phyloP scores from a whole-genome alignment of 1,140 invertebrate species.

The Heliothis virescens region DNA sequence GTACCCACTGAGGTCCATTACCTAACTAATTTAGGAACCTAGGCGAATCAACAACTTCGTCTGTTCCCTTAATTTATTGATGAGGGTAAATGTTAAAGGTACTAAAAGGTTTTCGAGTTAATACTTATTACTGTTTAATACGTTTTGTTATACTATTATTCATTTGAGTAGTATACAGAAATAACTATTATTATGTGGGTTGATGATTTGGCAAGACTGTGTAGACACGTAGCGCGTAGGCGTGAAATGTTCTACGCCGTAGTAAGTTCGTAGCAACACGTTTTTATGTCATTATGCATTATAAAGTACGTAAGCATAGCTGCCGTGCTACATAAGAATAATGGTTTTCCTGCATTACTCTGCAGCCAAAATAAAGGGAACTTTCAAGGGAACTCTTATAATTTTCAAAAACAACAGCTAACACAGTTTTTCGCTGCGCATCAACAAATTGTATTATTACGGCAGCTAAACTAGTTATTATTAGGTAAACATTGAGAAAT shows the following conservation, averaged over 20 bases:
- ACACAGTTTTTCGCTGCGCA: background rate
- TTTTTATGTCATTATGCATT: no score
- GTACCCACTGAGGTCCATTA: conserved; percentile 14
- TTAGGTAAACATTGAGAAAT: conserved; percentile 33
- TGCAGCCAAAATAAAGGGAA: background rate
- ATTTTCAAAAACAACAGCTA: conserved; percentile 19
- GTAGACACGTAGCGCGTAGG: background rate
- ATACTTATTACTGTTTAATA: no score
- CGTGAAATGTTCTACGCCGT: conserved; percentile 24
- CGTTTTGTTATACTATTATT: no score
- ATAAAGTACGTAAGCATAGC: background rate
- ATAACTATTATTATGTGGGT: no score
- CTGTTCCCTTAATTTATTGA: conserved; percentile 13
- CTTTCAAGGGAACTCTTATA: conserved; percentile 5
- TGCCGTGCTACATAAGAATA: background rate
- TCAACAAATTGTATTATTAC: conserved; percentile 4
- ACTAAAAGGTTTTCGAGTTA: background rate
- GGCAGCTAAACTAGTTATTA: conserved; percentile 33
- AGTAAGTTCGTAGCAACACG: background rate
- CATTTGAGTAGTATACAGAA: no score
- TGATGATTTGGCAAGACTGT: no score
- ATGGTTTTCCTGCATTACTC: background rate
- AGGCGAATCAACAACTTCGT: conserved; percentile 23
- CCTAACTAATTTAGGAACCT: conserved; percentile 30
- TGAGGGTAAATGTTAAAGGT: background rate